These are phyloP conservation scores for Drosophila greeni DNA, from an alignment of 2,888 invertebrate genomes.

Conservation along the genomic window DNA sequence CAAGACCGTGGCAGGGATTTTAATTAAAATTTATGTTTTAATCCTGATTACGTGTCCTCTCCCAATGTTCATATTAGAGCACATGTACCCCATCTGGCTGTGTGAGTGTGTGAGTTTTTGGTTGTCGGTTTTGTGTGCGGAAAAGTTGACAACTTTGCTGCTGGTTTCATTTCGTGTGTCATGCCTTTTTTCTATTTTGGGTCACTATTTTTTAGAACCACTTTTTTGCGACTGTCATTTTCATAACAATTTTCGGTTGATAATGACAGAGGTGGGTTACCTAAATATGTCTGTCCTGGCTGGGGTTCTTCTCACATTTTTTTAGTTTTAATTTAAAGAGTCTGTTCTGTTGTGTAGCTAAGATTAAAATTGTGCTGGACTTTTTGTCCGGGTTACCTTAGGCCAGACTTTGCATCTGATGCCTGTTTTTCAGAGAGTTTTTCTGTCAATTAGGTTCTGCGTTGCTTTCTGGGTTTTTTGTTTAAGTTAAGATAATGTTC, in stretches of 20 bases:
- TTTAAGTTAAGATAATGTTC: neutral
- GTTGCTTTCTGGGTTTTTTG: neutral
- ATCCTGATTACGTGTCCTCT: constrained; percentile 37
- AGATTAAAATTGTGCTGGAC: constrained; percentile 3
- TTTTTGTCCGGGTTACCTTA: constrained; percentile 1
- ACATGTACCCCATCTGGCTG: constrained; percentile 4
- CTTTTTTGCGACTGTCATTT: constrained; percentile 24
- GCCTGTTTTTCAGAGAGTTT: constrained; percentile 1
- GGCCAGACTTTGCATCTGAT: constrained; percentile 5
- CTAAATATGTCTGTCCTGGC: constrained; percentile 16
- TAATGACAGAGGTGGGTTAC: constrained; percentile 22
- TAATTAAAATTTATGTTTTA: constrained; percentile 40
- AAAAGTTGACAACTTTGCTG: constrained; percentile 36
- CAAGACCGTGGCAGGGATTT: constrained; percentile 34
- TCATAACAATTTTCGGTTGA: constrained; percentile 23
- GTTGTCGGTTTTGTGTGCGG: constrained; percentile 11
- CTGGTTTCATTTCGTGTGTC: constrained; percentile 28
- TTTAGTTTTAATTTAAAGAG: neutral
- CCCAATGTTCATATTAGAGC: constrained; percentile 26
- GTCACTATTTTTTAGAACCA: constrained; percentile 25
- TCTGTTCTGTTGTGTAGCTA: neutral
- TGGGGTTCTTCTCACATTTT: neutral
- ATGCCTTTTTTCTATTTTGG: constrained; percentile 28
- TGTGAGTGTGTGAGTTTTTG: constrained; percentile 6
- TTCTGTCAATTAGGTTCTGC: constrained; percentile 17